Conservation (phyloP, 2,888 invertebrate species). For the Rotaria socialis region DNA sequence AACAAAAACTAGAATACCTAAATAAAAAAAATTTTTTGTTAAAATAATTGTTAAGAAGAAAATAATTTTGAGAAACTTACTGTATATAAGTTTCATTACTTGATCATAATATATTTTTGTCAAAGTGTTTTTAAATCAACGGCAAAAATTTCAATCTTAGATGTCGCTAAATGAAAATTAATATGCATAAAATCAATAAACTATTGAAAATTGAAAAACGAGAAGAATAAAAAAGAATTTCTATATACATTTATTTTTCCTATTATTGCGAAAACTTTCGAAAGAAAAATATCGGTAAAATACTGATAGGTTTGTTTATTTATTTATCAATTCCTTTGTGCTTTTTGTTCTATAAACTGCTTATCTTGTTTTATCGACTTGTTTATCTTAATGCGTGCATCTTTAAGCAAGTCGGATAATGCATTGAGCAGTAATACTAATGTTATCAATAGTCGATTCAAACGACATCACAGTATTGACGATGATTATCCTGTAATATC, state of each 20-base stretch:
- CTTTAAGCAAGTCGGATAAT: background rate
- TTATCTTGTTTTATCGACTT: background rate
- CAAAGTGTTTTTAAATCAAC: background rate
- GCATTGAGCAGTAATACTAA: constrained; percentile 3
- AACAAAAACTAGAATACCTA: background rate
- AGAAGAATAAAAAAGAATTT: too few species aligned
- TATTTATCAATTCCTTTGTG: constrained; percentile 10
- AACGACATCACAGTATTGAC: constrained; percentile 24
- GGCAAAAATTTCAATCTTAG: background rate
- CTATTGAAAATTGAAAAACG: too few species aligned
- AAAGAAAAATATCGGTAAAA: background rate
- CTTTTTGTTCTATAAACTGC: background rate
- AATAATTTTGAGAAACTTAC: background rate
- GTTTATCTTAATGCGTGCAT: constrained; percentile 25
- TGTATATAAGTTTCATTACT: background rate
- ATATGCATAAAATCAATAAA: too few species aligned
- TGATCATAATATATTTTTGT: too few species aligned
- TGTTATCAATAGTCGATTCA: background rate
- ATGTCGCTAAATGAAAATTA: background rate
- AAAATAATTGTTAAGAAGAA: background rate
- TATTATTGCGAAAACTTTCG: too few species aligned
- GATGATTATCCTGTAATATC: constrained; percentile 12
- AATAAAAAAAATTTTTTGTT: too few species aligned
- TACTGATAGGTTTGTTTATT: background rate
- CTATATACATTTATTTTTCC: too few species aligned